These are phyloP conservation scores for Caenorhabditis sp. DNA, from an alignment of 2,888 invertebrate species.

Conservation along the genomic window DNA sequence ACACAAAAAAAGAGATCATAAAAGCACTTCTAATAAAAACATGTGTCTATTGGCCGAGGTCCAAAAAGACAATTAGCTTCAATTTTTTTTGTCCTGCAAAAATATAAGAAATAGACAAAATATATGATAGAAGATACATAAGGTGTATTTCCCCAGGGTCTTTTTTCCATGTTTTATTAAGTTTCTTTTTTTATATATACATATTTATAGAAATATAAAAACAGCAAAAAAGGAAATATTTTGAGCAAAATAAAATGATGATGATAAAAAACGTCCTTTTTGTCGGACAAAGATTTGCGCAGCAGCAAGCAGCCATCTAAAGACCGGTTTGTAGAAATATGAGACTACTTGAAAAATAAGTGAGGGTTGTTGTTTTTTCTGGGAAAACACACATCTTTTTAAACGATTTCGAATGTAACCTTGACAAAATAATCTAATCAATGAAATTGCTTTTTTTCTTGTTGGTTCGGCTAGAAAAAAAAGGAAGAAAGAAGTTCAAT, in stretches of 20 bases:
- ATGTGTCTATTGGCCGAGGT: background rate
- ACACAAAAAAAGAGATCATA: background rate
- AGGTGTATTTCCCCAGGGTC: background rate
- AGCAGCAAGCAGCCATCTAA: background rate
- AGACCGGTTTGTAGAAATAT: constrained; percentile 1
- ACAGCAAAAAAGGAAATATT: too few species aligned
- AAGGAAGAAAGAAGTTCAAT: background rate
- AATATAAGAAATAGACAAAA: background rate
- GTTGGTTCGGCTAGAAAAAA: background rate
- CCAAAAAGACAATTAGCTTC: background rate
- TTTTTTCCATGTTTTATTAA: too few species aligned
- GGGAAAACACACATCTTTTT: background rate
- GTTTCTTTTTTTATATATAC: too few species aligned
- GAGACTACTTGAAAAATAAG: background rate
- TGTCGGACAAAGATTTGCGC: background rate
- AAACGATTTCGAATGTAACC: constrained; percentile 1
- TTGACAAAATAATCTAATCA: background rate
- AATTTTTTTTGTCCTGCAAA: background rate
- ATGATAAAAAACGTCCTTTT: background rate
- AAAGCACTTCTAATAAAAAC: background rate
- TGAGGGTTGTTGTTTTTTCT: constrained; percentile 1
- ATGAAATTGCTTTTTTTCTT: background rate
- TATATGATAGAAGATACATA: background rate
- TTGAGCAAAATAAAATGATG: too few species aligned
- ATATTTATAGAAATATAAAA: too few species aligned